These are phyloP conservation scores for Cettia cetti DNA, from an alignment of 2,113 vertebrate species.

Conservation along the genomic window DNA sequence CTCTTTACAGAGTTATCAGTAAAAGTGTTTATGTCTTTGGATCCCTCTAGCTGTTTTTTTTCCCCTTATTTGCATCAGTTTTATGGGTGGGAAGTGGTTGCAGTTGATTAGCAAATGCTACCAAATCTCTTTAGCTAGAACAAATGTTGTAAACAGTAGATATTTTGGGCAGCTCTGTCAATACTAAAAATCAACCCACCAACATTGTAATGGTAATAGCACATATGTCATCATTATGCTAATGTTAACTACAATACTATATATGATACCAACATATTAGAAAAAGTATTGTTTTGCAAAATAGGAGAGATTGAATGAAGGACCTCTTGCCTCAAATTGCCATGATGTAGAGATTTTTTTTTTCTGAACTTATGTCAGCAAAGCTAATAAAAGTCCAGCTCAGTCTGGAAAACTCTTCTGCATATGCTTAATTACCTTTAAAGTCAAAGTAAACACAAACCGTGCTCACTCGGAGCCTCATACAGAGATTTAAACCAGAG, in stretches of 20 bases:
- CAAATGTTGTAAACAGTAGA: slow-evolving; percentile 44
- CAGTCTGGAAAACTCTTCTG: background rate
- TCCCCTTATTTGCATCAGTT: background rate
- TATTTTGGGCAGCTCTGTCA: slow-evolving; percentile 6
- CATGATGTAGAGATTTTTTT: background rate
- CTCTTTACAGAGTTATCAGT: slow-evolving; percentile 50
- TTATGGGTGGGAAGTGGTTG: slow-evolving; percentile 40
- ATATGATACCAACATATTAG: background rate
- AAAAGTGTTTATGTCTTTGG: slow-evolving; percentile 61
- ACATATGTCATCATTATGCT: background rate
- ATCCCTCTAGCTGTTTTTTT: slow-evolving; percentile 17
- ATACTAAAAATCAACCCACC: slow-evolving; percentile 49
- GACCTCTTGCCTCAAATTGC: background rate
- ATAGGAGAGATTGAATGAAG: background rate
- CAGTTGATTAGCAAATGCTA: slow-evolving; percentile 38
- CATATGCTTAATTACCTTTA: background rate
- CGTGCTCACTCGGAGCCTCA: background rate
- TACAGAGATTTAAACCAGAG: background rate
- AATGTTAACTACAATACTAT: background rate
- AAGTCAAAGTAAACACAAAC: background rate
- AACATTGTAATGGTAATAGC: background rate
- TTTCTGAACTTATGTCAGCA: background rate
- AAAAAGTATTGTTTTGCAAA: background rate
- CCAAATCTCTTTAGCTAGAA: slow-evolving; percentile 39
- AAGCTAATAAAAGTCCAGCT: background rate